phyloP scores from a whole-genome alignment of 2,888 invertebrate species.

The Dermolepida albohirtum region DNA sequence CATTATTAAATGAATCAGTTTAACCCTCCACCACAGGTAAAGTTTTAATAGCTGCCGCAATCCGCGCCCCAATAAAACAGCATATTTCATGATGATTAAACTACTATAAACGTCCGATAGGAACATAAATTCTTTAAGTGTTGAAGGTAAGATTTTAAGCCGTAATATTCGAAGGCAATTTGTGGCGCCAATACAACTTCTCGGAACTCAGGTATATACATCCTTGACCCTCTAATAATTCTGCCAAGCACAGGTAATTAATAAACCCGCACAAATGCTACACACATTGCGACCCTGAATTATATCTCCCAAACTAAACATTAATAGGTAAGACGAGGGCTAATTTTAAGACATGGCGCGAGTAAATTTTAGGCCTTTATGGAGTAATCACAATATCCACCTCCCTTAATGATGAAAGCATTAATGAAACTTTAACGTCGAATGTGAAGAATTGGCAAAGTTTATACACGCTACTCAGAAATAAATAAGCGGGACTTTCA shows the following conservation, averaged over 20 bases:
- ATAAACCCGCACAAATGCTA: slow-evolving; percentile 6
- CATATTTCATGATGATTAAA: slow-evolving; percentile 37
- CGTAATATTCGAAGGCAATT: slow-evolving; percentile 28
- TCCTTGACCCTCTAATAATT: slow-evolving; percentile 22
- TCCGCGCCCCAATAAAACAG: slow-evolving; percentile 30
- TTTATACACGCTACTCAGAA: too few species aligned
- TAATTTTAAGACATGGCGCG: too few species aligned
- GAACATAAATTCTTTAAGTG: slow-evolving; percentile 30
- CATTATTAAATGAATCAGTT: not conserved
- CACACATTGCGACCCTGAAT: not conserved
- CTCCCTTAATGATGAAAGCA: too few species aligned
- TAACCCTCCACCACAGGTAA: slow-evolving; percentile 1
- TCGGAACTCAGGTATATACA: slow-evolving; percentile 5
- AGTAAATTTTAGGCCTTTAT: too few species aligned
- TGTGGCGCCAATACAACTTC: slow-evolving; percentile 10
- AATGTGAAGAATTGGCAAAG: too few species aligned
- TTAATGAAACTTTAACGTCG: too few species aligned
- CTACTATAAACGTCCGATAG: slow-evolving; percentile 26
- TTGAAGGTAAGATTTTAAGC: slow-evolving; percentile 32
- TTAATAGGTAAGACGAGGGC: too few species aligned
- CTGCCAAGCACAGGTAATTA: slow-evolving; percentile 8
- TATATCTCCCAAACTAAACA: too few species aligned
- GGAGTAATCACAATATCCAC: too few species aligned
- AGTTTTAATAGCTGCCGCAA: slow-evolving; percentile 25
- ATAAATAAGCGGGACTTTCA: too few species aligned